Evolutionary conservation across 2,113 vertebrate species (phyloP).

Genomic region (Megaceryle maxima): DNA sequence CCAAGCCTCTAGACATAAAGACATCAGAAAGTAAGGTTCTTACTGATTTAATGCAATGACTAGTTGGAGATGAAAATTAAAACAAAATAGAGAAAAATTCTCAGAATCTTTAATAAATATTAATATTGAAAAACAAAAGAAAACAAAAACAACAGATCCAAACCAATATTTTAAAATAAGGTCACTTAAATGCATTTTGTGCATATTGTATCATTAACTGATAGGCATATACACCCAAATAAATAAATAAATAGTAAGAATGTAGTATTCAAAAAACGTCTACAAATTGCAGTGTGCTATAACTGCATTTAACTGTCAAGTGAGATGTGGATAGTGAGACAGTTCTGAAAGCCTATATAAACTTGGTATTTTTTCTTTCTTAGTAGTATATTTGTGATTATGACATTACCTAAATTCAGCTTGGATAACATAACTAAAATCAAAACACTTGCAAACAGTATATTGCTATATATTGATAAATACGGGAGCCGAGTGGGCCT

Average conservation of each 20-base stretch:
- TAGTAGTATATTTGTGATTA: neutral
- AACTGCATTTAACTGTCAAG: neutral
- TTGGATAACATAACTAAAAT: neutral
- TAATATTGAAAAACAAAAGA: neutral
- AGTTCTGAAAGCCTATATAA: neutral
- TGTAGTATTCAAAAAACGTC: neutral
- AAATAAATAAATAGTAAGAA: neutral
- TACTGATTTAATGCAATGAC: neutral
- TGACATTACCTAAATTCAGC: neutral
- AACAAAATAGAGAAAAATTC: neutral
- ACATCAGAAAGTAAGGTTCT: neutral
- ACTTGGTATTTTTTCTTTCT: neutral
- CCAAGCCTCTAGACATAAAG: neutral
- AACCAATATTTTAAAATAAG: neutral
- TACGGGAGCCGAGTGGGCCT: neutral
- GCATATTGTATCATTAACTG: neutral
- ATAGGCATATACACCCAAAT: neutral
- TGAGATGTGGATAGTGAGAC: neutral
- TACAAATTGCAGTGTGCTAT: neutral
- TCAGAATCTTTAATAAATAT: neutral
- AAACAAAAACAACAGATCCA: neutral
- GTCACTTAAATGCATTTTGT: neutral
- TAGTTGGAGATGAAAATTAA: too few relatives aligned
- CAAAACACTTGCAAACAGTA: neutral
- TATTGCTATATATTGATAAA: neutral